Conservation (phyloP, 35 echinoderm and acorn worm species). For the Ophiothrix spiculata region DNA sequence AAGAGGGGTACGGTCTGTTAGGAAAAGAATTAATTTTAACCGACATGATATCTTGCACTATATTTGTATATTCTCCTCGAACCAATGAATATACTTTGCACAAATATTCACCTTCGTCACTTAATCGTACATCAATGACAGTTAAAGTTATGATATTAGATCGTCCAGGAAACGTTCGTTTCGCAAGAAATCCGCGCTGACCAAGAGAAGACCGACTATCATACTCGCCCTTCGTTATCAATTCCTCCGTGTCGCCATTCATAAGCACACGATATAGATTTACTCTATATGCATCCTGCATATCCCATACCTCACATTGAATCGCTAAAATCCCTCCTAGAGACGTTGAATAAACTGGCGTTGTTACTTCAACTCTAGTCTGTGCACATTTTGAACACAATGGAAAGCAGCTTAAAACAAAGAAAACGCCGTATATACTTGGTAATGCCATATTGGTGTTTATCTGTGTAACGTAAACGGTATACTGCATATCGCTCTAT, state of each 20-base stretch:
- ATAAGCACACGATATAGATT: neutral
- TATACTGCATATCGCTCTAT: too few relatives aligned
- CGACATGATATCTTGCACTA: neutral
- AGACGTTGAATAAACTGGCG: neutral
- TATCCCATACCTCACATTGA: neutral
- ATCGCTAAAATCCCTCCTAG: neutral
- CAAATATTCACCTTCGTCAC: neutral
- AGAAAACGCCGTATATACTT: too few relatives aligned
- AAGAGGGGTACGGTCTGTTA: neutral
- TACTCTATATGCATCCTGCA: neutral
- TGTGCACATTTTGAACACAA: too few relatives aligned
- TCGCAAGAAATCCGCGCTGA: neutral
- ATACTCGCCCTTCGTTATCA: neutral
- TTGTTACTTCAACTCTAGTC: neutral
- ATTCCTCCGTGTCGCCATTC: neutral
- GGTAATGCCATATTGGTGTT: too few relatives aligned
- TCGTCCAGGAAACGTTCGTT: neutral
- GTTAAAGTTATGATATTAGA: neutral
- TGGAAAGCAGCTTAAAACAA: too few relatives aligned
- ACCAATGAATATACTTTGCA: neutral
- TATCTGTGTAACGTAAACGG: too few relatives aligned
- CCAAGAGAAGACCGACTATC: neutral
- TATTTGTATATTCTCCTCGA: neutral
- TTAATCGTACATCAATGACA: neutral
- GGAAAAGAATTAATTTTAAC: neutral